Base-by-base conservation (phyloP, 2,888 invertebrate genomes). In the Crematogaster levior region DNA sequence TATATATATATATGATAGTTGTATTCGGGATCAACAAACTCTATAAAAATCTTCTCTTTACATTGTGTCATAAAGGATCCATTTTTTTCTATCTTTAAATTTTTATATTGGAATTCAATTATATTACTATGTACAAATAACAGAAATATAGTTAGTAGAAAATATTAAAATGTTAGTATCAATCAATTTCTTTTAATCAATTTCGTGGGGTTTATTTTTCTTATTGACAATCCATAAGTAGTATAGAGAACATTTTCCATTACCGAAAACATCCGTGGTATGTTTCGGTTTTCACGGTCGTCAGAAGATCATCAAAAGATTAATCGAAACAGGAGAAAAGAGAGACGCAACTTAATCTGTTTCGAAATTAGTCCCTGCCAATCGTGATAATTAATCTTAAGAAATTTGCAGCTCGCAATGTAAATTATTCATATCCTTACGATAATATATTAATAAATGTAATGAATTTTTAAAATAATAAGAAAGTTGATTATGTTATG, bases 361-460 rank as follows among this genome's bases (percentile, higher is more conserved):
- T n/a, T 18, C 15, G 21, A 60, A 73, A 73, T 73, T 73, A 73
- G 15, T 73, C 58, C 18, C 3, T 27, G 43, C 27, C 73, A 46
- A 73, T 46, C 58, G 43, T 73, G 58, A 60, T 46, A 60, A 73
- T 73, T 73, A 73, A 60, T 73, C 73, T 73, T 30, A n/a, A 60
- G 43, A 58, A 72, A 72, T 30, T 40, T n/a, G 15, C 34, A 9
- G 21, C 3, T 9, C n/a, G 40, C 40, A 30, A 30, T 9, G 9
- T 37, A 34, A 56, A 46, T 60, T 18, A 73, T 56, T 56, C 21
- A 40, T 30, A 43, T n/a, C 21, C 15, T 43, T 15, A 5, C 30
- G 12, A 34, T 46, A 46, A 46, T 15, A 48, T 12, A 34, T 4
- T 6, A n/a, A n/a, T n/a, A n/a, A n/a, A n/a, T 7, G 21, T 3